Base-by-base conservation (phyloP, 2,113 vertebrate species). In the Pedionomus torquatus region DNA sequence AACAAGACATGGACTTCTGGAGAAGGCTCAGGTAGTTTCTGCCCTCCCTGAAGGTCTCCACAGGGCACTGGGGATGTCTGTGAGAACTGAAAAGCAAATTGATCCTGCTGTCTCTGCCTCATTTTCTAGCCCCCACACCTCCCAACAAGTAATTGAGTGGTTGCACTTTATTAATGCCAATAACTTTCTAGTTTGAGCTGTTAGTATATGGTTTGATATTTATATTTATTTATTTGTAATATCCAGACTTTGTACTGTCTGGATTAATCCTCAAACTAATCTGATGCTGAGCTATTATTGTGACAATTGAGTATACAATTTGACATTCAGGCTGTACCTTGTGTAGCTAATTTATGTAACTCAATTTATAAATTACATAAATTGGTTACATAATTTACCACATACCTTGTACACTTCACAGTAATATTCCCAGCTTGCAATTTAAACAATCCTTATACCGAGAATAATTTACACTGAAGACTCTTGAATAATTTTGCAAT, bases 301-400 rank as follows among this genome's bases (percentile, higher is more conserved):
- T 96, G 93, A 96, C 93, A 96, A 80, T 94, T 72, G 93, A 93
- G 88, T 88, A 83, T 61, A 88, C 90, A 94, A 83, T 95, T 91
- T 96, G 88, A 96, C 93, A 89, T 96, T 96, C 93, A 44, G 63
- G 88, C 85, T 81, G 90, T 94, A 96, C 92, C 85, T 96, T 80
- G 75, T 88, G 91, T 49, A n/a, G 93, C 95, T 97, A 93, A 97
- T 96, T 96, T 95, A 93, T 92, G 83, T 93, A 94, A 96, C 93
- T 93, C 93, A 95, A 92, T 96, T 95, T 96, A 96, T 96, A 96
- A 97, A 97, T 94, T 96, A 92, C 83, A 87, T 90, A 96, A 96
- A 90, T 83, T 94, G 90, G 90, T 94, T 96, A 89, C 83, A 75
- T 94, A 92, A 95, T 96, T 96, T 96, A 96, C 95, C 85, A 80